A percentile compares a stretch with the other conserved stretches of the same genome.
phyloP scores from a whole-genome alignment of 2,888 invertebrate genomes.

The Pandemis corylana region DNA sequence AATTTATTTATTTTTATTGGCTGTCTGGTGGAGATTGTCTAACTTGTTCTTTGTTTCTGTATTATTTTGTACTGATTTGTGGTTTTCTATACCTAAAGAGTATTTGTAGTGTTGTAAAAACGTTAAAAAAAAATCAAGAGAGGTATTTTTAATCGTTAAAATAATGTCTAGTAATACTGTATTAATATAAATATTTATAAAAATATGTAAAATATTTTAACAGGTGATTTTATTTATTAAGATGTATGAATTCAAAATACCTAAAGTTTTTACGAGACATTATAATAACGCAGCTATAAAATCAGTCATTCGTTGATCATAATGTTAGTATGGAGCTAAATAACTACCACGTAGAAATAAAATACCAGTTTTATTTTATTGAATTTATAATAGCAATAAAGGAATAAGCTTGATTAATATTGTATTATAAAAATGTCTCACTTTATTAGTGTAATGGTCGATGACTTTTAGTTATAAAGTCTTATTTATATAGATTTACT shows the following conservation, averaged over 20 bases:
- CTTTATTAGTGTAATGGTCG: constrained; percentile 13
- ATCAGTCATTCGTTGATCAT: constrained; percentile 21
- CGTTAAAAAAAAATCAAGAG: too few relatives aligned
- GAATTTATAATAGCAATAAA: constrained; percentile 47
- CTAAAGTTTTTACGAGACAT: constrained; percentile 16
- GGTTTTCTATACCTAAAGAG: too few relatives aligned
- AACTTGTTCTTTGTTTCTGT: too few relatives aligned
- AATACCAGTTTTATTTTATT: constrained; percentile 25
- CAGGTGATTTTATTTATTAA: constrained; percentile 1
- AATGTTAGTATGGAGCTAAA: constrained; percentile 3
- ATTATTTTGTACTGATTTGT: too few relatives aligned
- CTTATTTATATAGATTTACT: constrained; percentile 3
- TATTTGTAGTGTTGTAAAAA: too few relatives aligned
- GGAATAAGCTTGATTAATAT: constrained; percentile 49
- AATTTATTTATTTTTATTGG: too few relatives aligned
- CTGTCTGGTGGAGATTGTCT: too few relatives aligned
- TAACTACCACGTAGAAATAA: too few relatives aligned
- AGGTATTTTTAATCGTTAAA: too few relatives aligned
- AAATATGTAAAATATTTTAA: neutral
- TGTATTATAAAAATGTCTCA: constrained; percentile 42
- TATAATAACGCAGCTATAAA: constrained; percentile 35
- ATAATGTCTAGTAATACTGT: too few relatives aligned
- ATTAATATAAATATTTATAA: too few relatives aligned
- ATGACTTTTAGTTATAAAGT: constrained; percentile 10
- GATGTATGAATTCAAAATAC: constrained; percentile 4